These are phyloP conservation scores for Hycleus cichorii DNA, from an alignment of 1,140 invertebrate genomes.

Conservation along the genomic window DNA sequence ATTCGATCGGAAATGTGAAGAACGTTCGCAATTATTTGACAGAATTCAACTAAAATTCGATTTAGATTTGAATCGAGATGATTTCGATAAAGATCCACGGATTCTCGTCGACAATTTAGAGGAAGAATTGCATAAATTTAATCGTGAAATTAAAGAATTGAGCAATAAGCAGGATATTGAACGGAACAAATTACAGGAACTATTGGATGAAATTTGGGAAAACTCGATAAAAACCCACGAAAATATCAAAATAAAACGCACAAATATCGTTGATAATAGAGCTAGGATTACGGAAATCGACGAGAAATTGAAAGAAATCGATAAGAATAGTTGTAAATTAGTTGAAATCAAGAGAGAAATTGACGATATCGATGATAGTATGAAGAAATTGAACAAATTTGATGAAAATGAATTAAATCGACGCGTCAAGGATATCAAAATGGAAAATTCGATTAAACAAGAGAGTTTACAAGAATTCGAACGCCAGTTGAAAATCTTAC, in stretches of 20 bases:
- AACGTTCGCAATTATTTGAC: constrained; percentile 32
- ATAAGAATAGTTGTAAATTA: constrained; percentile 33
- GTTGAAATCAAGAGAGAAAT: constrained; percentile 43
- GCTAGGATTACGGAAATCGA: constrained; percentile 37
- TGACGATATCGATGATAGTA: constrained; percentile 45
- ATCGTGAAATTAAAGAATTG: too few species aligned
- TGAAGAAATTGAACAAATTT: constrained; percentile 46
- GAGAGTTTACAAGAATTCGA: constrained; percentile 43
- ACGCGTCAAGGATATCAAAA: constrained; percentile 44
- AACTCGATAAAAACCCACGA: constrained; percentile 43
- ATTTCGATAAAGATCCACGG: too few species aligned
- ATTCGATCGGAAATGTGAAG: constrained; percentile 30
- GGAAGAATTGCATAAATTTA: too few species aligned
- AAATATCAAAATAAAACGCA: constrained; percentile 38
- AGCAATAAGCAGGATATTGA: constrained; percentile 28
- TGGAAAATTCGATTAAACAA: constrained; percentile 47
- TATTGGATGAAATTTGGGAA: constrained; percentile 43
- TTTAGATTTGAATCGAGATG: too few species aligned
- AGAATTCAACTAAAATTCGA: background rate
- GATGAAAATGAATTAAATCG: constrained; percentile 40
- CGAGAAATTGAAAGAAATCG: constrained; percentile 34
- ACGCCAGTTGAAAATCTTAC: constrained; percentile 44
- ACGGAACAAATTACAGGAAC: constrained; percentile 41
- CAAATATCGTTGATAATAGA: constrained; percentile 43
- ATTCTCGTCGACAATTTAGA: too few species aligned